A percentile compares a stretch with the other conserved stretches of the same genome.
Conservation (phyloP, 1,140 invertebrate genomes). For the Aphis craccivora region DNA sequence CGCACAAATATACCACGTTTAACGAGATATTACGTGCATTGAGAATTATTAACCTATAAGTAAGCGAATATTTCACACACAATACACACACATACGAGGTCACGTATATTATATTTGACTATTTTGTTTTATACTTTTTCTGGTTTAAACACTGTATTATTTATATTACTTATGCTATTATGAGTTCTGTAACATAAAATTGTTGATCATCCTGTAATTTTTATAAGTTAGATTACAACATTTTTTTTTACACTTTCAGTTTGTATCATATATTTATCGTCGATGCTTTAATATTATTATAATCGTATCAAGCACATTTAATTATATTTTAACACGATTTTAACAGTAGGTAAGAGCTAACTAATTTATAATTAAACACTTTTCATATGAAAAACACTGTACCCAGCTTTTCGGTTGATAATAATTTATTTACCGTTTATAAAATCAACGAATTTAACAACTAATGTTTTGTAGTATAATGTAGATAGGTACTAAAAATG, state of each 20-base stretch:
- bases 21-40: neutral
- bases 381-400: neutral
- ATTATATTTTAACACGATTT: neutral
- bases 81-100: neutral
- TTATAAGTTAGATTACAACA: neutral
- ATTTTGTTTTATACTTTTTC: neutral
- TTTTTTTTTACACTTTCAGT: neutral
- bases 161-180: neutral
- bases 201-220: neutral
- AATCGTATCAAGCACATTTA: neutral
- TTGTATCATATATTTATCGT: neutral
- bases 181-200: neutral
- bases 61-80: neutral
- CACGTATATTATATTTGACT: neutral
- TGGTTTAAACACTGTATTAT: neutral
- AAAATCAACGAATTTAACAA: neutral
- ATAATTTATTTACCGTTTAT: constrained; percentile 11
- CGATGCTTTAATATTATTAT: neutral
- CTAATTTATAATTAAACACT: neutral
- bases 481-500: neutral
- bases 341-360: neutral
- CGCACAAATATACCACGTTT: neutral
- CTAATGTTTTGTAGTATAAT: neutral
- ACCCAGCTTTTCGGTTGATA: neutral
- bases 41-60: neutral